Evolutionary conservation across 1,140 invertebrate species (phyloP).

Genomic region (Harpegnathos saltator): DNA sequence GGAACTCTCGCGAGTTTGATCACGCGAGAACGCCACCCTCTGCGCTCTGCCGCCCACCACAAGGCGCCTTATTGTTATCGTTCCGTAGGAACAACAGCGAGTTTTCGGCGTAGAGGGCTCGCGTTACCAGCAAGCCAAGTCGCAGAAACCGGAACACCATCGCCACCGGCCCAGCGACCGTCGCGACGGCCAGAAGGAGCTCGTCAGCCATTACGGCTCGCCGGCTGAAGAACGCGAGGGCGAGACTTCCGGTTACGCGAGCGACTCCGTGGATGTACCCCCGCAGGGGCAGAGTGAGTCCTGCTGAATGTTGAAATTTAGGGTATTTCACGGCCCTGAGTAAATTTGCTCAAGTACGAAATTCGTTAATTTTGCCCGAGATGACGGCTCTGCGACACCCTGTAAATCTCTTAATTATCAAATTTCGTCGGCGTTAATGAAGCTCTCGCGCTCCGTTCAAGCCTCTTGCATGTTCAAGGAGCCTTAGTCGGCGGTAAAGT

Average conservation of each 20-base stretch:
- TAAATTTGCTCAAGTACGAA: too few relatives aligned
- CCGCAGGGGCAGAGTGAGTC: slow-evolving; percentile 53
- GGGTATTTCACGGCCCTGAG: too few relatives aligned
- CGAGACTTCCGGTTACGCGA: slow-evolving; percentile 91
- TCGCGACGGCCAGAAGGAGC: slow-evolving; percentile 52
- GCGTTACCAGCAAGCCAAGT: slow-evolving; percentile 72
- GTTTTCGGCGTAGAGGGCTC: slow-evolving; percentile 73
- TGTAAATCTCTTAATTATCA: neutral
- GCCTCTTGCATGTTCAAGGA: slow-evolving; percentile 59
- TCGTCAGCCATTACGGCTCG: slow-evolving; percentile 55
- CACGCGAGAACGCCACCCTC: slow-evolving; percentile 53
- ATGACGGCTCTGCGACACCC: too few relatives aligned
- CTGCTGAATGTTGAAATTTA: too few relatives aligned
- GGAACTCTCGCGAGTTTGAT: slow-evolving; percentile 16
- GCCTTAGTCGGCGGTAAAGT: neutral
- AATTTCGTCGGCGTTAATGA: neutral
- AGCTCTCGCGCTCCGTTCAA: neutral
- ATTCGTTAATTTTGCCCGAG: too few relatives aligned
- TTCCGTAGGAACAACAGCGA: slow-evolving; percentile 70
- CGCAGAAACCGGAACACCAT: slow-evolving; percentile 49
- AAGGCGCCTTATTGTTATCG: slow-evolving; percentile 20
- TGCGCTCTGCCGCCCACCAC: too few relatives aligned
- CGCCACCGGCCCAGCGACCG: slow-evolving; percentile 57
- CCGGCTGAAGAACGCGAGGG: slow-evolving; percentile 87
- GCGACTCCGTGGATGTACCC: slow-evolving; percentile 87